Base-by-base conservation (phyloP, 2,797 vertebrate genomes). In the Lagodon rhomboides region DNA sequence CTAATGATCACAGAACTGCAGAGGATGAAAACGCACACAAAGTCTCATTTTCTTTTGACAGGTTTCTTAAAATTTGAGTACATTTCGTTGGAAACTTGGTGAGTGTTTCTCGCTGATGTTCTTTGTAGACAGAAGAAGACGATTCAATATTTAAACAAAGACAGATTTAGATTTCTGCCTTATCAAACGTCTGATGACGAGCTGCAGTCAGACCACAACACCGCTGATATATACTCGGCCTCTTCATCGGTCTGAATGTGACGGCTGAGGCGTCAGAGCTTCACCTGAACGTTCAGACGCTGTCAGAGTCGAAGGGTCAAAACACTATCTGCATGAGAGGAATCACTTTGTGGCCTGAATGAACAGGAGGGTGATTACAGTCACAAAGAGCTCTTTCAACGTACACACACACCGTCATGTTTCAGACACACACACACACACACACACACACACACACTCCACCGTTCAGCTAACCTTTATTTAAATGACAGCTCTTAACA, bases 401-500 rank as follows among this genome's bases (percentile, higher is more conserved):
- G 13, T 16, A 44, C 58, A 49, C 30, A 34, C 30, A 34, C 30
- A 34, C 30, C 7, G n/a, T n/a, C 9, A 7, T n/a, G n/a, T n/a
- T n/a, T n/a, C 47, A 12, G 16, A 15, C 1, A 50, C 13, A 68
- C 0, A 62, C 22, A 10, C 1, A 46, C 34, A 49, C 25, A 65
- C 30, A 59, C 22, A 58, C 68, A 68, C 22, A 67, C 16, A 53
- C 20, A 55, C 53, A 54, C 30, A 41, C 51, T 20, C 47, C 23
- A 20, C 46, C 78, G 69, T 89, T 89, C 59, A 25, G 73, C 84
- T 87, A 94, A 94, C 82, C 90, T 91, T 93, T 91, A 93, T 95
- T 94, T 93, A 90, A 95, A 94, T 91, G 92, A 93, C 89, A 89
- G 91, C 91, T 93, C 89, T 85, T 91, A 93, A 93, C 86, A 80